Evolutionary conservation across 2,113 vertebrate genomes (phyloP).

Genomic region (Serinus canaria): DNA sequence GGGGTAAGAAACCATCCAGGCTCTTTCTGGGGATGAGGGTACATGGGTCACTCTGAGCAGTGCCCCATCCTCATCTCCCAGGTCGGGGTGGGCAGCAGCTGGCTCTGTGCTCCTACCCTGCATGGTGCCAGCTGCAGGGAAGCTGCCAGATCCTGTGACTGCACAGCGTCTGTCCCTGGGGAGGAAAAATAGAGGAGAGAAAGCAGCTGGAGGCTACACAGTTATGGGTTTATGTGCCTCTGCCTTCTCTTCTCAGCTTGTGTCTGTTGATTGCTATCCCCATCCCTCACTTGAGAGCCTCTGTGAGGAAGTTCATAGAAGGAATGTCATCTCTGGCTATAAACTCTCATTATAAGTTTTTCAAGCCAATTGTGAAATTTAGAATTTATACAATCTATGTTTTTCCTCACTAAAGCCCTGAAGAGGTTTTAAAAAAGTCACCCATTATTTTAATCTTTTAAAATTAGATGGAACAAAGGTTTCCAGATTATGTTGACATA

Average conservation of each 20-base stretch:
- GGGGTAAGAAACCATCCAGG: background rate
- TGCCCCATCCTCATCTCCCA: fast-evolving
- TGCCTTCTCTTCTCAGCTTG: background rate
- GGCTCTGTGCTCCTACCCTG: background rate
- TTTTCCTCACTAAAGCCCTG: background rate
- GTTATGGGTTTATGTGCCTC: background rate
- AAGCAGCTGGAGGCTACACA: background rate
- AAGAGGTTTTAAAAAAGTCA: background rate
- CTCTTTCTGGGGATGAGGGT: background rate
- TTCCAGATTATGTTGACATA: background rate
- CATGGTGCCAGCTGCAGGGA: background rate
- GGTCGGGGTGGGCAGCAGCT: fast-evolving
- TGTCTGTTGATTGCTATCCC: background rate
- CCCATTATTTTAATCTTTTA: background rate
- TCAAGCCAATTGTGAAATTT: background rate
- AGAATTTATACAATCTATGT: background rate
- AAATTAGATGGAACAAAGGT: background rate
- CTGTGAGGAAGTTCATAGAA: background rate
- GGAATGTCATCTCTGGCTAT: background rate
- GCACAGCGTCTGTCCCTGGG: background rate
- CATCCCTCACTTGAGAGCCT: background rate
- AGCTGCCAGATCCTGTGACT: background rate
- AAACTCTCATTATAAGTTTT: background rate
- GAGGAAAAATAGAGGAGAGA: background rate
- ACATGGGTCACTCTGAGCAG: background rate